Percentiles rank a stretch among this genome's conserved stretches.
Evolutionary conservation across 2,797 vertebrate species (phyloP).

Genomic region (Hydrolagus colliei): DNA sequence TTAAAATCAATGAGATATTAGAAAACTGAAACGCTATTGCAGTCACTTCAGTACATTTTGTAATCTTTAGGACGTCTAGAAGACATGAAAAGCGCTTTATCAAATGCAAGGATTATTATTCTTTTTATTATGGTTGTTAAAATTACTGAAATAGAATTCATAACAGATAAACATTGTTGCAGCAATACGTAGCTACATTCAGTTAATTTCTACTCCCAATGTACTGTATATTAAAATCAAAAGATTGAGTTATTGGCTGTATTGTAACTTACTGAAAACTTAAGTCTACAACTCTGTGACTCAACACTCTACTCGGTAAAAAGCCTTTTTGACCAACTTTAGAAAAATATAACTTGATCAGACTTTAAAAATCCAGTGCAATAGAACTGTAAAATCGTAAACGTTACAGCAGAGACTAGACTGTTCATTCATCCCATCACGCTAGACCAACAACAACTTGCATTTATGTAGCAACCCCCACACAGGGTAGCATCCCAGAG

Average conservation of each 20-base stretch:
- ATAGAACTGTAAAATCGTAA: background rate
- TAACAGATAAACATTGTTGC: background rate
- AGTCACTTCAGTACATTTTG: no score
- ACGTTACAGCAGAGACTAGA: no score
- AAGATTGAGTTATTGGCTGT: background rate
- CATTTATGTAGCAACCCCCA: no score
- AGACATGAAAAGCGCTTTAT: no score
- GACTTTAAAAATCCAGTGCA: background rate
- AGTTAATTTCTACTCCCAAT: background rate
- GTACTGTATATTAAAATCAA: background rate
- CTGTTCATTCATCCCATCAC: no score
- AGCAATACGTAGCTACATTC: background rate
- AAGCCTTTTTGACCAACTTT: background rate
- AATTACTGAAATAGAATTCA: background rate
- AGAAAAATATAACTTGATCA: conserved; percentile 6
- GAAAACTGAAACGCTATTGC: no score
- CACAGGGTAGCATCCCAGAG: no score
- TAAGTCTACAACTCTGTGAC: background rate
- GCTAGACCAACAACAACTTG: no score
- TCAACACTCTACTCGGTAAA: background rate
- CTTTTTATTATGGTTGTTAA: background rate
- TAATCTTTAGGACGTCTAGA: no score
- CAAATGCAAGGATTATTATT: no score
- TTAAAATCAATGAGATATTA: background rate
- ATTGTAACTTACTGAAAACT: background rate